These are phyloP conservation scores for Thymelicus lineola DNA, from an alignment of 2,888 invertebrate genomes.

Conservation along the genomic window DNA sequence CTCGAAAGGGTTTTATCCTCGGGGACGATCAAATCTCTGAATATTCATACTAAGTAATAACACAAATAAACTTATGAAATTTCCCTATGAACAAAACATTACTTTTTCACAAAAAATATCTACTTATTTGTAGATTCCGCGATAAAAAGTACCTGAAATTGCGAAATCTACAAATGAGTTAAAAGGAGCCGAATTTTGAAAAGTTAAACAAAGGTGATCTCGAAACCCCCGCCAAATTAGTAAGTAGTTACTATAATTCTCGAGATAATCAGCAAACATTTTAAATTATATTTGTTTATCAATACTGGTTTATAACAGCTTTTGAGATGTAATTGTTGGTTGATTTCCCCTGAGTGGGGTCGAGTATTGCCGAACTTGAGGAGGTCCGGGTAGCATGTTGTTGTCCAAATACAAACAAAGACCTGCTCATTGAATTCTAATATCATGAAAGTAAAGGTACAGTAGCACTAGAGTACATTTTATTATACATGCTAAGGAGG, in stretches of 20 bases:
- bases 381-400: slow-evolving; percentile 57
- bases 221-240: too few relatives aligned
- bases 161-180: too few relatives aligned
- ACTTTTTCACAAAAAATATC: not conserved
- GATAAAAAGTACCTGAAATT: too few relatives aligned
- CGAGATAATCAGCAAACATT: too few relatives aligned
- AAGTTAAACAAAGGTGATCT: too few relatives aligned
- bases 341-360: slow-evolving; percentile 77
- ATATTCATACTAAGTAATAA: slow-evolving; percentile 83
- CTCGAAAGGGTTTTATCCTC: slow-evolving; percentile 80
- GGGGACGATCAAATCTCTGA: slow-evolving; percentile 73
- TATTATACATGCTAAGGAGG: too few relatives aligned
- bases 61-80: slow-evolving; percentile 74
- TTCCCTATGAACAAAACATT: slow-evolving; percentile 1
- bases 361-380: slow-evolving; percentile 60
- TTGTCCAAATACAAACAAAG: slow-evolving; percentile 58
- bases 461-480: too few relatives aligned
- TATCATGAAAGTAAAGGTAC: not conserved
- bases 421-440: slow-evolving; percentile 47
- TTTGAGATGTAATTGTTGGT: slow-evolving; percentile 81
- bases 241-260: too few relatives aligned
- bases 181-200: too few relatives aligned
- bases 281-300: slow-evolving; percentile 48
- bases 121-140: too few relatives aligned
- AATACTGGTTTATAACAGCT: slow-evolving; percentile 72